A percentile compares a stretch with the other conserved stretches of the same genome.
These are phyloP conservation scores for Leptinotarsa peninsularis DNA, from an alignment of 2,888 invertebrate genomes.

Conservation along the genomic window DNA sequence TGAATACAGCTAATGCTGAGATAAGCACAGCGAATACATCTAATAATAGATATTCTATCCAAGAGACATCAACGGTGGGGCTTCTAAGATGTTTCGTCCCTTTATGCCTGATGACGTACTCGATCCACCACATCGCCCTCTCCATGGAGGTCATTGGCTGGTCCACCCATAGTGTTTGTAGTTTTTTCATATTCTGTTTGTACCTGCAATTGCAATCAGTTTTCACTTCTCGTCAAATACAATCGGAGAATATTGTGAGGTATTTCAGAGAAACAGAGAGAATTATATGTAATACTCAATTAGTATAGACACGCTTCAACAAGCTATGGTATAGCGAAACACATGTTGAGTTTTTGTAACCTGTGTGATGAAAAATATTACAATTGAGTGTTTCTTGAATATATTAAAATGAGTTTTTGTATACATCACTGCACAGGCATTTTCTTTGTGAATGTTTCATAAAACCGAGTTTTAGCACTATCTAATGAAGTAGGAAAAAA, in stretches of 20 bases:
- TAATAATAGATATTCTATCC: constrained; percentile 65
- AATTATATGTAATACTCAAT: too few species aligned
- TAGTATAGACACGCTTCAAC: too few species aligned
- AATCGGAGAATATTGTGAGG: too few species aligned
- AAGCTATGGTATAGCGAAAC: too few species aligned
- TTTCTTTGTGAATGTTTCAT: too few species aligned
- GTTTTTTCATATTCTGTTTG: constrained; percentile 47
- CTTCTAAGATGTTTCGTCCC: constrained; percentile 67
- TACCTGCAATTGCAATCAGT: constrained; percentile 40
- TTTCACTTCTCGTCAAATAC: neutral
- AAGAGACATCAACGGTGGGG: constrained; percentile 64
- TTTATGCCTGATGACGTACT: constrained; percentile 55
- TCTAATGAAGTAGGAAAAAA: too few species aligned
- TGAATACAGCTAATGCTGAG: neutral
- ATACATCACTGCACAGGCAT: too few species aligned
- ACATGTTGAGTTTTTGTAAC: too few species aligned
- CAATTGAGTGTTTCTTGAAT: too few species aligned
- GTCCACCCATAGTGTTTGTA: constrained; percentile 45
- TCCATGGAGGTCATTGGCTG: constrained; percentile 53
- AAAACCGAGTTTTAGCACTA: too few species aligned
- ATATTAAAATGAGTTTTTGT: too few species aligned
- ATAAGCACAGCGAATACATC: constrained; percentile 57
- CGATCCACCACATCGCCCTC: constrained; percentile 56
- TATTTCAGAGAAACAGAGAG: neutral
- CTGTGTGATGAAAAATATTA: too few species aligned